Evolutionary conservation across 1,140 invertebrate species (phyloP).

Genomic region (Pissodes strobi): DNA sequence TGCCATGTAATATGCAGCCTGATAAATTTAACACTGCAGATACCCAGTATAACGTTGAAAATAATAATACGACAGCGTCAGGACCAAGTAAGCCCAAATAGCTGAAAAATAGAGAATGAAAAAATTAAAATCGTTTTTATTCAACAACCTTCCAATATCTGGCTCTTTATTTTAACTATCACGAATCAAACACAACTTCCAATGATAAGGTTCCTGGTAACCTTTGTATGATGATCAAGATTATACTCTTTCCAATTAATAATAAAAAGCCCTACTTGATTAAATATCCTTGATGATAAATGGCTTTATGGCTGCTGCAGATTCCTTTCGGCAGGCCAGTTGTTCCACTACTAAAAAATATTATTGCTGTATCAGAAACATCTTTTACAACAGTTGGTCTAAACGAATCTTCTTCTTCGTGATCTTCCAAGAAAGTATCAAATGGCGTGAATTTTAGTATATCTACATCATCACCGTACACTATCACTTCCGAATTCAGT

Average conservation of each 20-base stretch:
- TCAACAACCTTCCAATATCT: background rate
- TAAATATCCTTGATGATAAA: conserved; percentile 30
- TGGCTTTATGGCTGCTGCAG: conserved; percentile 63
- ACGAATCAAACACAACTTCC: background rate
- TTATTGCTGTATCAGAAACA: conserved; percentile 47
- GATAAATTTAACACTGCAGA: conserved; percentile 40
- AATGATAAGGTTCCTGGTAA: background rate
- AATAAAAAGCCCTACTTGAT: conserved; percentile 11
- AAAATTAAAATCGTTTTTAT: background rate
- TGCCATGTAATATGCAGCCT: conserved; percentile 41
- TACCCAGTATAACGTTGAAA: conserved; percentile 46
- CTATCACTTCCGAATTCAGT: conserved; percentile 37
- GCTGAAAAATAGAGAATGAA: background rate
- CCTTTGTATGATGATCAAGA: background rate
- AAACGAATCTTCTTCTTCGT: conserved; percentile 41
- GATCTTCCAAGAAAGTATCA: conserved; percentile 30
- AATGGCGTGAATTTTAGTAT: conserved; percentile 24
- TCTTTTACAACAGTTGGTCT: conserved; percentile 36
- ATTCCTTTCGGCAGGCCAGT: conserved; percentile 78
- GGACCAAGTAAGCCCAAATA: background rate
- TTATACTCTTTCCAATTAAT: too few relatives aligned
- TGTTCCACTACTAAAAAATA: conserved; percentile 68
- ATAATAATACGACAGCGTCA: conserved; percentile 22
- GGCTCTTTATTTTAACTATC: background rate
- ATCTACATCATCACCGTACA: conserved; percentile 30